Base-by-base conservation (phyloP, 2,113 vertebrate genomes). In the Pao palembangensis region DNA sequence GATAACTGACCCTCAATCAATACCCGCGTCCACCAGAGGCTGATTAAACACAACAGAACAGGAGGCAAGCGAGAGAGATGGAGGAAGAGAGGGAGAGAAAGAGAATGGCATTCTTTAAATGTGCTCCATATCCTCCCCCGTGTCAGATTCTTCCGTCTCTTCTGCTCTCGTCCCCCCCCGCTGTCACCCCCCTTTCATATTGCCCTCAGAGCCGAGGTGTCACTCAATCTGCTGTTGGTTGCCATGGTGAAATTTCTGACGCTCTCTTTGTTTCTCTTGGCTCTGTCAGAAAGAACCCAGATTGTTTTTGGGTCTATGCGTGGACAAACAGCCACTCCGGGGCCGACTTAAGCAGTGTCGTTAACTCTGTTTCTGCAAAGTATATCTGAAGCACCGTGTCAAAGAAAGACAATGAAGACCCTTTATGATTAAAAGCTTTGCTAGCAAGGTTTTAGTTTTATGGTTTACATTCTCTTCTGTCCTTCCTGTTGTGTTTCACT, bases 1-100 rank as follows among this genome's bases (percentile, higher is more conserved):
- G 91, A 93, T 93, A 94, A 93, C 91, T 93, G 93, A 93, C 89
- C 92, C 81, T 86, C 87, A 78, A 94, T 94, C 93, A 93, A 94
- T 94, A 95, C 89, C 89, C 88, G 85, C 87, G 88, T 91, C 88
- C 91, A 93, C 93, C 87, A 91, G 92, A 92, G 93, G 92, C 89
- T 90, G 89, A 87, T 92, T 93, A 89, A 86, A 91, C 88, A 85
- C 64, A 84, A 67, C 77, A 69, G 46, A 75, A 64, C 4, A 18
- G 80, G 69, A 68, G 5, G 69, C 34, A 63, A 52, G 18, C 51
- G 38, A 53, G 60, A 21, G 50, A 54, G 19, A 23, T 0, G 31
- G 50, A n/a, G 12, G 6, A 51, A 49, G 41, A 28, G 20, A 17
- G 12, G 28, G 20, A 43, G 56, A 19, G 20, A 47, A 12, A n/a